Conservation (phyloP, 2,888 invertebrate genomes). For the Caenorhabditis imperialis region DNA sequence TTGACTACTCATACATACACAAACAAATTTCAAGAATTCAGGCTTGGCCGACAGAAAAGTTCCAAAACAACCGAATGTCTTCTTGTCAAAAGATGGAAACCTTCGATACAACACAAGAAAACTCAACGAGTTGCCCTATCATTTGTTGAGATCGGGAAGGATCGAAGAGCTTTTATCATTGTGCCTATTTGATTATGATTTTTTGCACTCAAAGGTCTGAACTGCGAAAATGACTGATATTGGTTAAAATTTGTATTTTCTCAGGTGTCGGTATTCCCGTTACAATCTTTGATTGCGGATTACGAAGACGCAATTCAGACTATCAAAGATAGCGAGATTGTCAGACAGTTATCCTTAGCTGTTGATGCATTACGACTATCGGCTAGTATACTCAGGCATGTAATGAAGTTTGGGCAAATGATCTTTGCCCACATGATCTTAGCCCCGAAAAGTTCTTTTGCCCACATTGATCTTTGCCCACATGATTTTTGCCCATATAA, state of each 20-base stretch:
- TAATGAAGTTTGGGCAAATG: background rate
- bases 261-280: slow-evolving; percentile 85
- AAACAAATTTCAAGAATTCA: background rate
- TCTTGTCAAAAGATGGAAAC: slow-evolving; percentile 90
- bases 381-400: slow-evolving; percentile 83
- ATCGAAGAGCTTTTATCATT: slow-evolving; percentile 91
- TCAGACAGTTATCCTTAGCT: slow-evolving; percentile 89
- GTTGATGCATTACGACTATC: slow-evolving; percentile 94
- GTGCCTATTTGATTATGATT: slow-evolving; percentile 96
- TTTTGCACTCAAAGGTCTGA: slow-evolving; percentile 89
- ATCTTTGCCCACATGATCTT: too few species aligned
- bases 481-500: too few species aligned
- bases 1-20: too few species aligned
- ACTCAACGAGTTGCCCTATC: slow-evolving; percentile 92
- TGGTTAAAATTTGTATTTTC: slow-evolving; percentile 13
- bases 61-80: slow-evolving; percentile 92
- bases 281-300: slow-evolving; percentile 93
- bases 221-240: too few species aligned
- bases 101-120: slow-evolving; percentile 90
- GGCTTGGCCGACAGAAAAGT: slow-evolving; percentile 85
- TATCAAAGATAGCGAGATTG: slow-evolving; percentile 80
- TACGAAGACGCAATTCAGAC: slow-evolving; percentile 88
- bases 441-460: too few species aligned
- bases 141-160: slow-evolving; percentile 90
- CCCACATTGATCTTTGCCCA: too few species aligned